Evolutionary conservation across 1,140 invertebrate species (phyloP).

Genomic region (Metaphire vulgaris): DNA sequence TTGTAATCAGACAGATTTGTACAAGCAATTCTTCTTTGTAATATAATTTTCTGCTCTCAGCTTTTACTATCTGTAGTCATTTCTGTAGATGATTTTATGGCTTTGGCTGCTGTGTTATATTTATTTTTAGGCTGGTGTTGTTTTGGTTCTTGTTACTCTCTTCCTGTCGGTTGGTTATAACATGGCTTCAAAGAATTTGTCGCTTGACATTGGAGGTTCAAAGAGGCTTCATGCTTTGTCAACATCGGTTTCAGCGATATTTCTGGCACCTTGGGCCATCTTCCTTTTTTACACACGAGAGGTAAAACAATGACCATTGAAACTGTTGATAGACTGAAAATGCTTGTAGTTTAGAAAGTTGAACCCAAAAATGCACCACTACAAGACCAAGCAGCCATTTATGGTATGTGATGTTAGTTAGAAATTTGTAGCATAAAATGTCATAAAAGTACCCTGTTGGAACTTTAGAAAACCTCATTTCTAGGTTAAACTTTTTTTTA

Average conservation of each 20-base stretch:
- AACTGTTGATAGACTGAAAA: neutral
- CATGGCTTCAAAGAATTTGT: constrained; percentile 52
- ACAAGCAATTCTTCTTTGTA: no score
- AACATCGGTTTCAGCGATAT: constrained; percentile 45
- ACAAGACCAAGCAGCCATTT: no score
- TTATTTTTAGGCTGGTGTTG: constrained; percentile 51
- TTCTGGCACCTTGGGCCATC: constrained; percentile 53
- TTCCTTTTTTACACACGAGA: constrained; percentile 47
- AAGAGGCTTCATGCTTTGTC: constrained; percentile 54
- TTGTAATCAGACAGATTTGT: no score
- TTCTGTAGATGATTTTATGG: neutral
- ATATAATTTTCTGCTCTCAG: no score
- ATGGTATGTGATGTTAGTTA: no score
- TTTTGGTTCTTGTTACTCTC: constrained; percentile 51
- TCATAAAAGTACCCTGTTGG: no score
- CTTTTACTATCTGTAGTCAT: neutral
- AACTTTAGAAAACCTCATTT: no score
- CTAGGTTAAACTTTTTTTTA: no score
- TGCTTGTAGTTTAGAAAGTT: no score
- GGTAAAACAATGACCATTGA: no score
- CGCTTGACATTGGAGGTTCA: constrained; percentile 55
- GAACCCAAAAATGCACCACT: neutral
- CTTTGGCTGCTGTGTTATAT: neutral
- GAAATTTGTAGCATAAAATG: no score
- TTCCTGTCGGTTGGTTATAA: constrained; percentile 50